Evolutionary conservation across 2,113 vertebrate genomes (phyloP).

Genomic region (Cinclus mexicanus): DNA sequence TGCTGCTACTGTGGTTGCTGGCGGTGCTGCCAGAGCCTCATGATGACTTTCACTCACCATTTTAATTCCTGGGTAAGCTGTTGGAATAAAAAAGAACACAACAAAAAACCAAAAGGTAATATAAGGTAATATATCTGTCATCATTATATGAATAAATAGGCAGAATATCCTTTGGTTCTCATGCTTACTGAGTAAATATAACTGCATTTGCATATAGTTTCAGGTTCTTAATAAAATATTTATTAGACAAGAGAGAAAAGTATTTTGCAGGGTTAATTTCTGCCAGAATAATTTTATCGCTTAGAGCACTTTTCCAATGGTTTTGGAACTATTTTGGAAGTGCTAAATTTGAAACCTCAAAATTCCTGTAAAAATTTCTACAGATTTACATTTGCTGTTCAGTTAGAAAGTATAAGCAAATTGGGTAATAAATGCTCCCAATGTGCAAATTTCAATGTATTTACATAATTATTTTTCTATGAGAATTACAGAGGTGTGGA

Average conservation of each 20-base stretch:
- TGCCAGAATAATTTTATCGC: background rate
- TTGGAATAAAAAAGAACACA: slow-evolving; percentile 2
- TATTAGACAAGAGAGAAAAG: slow-evolving; percentile 50
- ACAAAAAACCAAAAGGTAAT: background rate
- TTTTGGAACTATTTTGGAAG: background rate
- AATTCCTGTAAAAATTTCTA: slow-evolving; percentile 17
- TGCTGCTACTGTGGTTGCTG: slow-evolving; percentile 78
- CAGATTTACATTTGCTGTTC: slow-evolving; percentile 29
- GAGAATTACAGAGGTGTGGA: background rate
- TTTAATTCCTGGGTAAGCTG: slow-evolving; percentile 58
- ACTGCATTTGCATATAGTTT: slow-evolving; percentile 65
- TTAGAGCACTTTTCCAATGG: background rate
- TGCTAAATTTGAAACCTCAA: slow-evolving; percentile 9
- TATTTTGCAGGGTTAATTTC: slow-evolving; percentile 55
- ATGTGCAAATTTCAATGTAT: slow-evolving; percentile 11
- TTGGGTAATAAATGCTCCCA: background rate
- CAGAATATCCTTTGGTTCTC: slow-evolving; percentile 58
- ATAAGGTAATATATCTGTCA: slow-evolving; percentile 17
- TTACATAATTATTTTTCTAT: slow-evolving; percentile 18
- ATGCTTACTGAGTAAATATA: slow-evolving; percentile 78
- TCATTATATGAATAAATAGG: slow-evolving; percentile 26
- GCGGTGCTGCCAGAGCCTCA: slow-evolving; percentile 88
- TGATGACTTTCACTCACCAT: slow-evolving; percentile 89
- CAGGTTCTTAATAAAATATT: slow-evolving; percentile 73
- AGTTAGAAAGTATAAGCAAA: slow-evolving; percentile 10